Conservation (phyloP, 2,797 vertebrate species). For the Iguana delicatissima region DNA sequence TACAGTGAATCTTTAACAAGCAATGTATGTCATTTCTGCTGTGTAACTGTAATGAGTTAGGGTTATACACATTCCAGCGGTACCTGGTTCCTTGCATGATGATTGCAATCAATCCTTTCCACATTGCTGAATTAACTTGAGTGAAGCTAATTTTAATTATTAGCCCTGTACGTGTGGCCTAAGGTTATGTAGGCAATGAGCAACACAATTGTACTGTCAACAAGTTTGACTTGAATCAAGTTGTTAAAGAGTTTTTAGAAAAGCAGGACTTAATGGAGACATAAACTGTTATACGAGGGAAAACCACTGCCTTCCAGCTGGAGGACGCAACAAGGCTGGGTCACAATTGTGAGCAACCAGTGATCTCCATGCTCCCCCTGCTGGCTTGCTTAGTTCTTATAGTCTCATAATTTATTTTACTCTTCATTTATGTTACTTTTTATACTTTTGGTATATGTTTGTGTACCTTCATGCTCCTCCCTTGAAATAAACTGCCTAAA, state of each 20-base stretch:
- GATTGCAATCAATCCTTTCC: neutral
- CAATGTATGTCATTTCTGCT: neutral
- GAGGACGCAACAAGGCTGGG: neutral
- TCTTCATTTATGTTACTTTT: neutral
- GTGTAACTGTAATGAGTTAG: neutral
- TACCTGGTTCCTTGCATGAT: neutral
- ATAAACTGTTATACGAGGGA: neutral
- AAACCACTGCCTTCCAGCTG: neutral
- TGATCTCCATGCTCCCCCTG: slow-evolving; percentile 43
- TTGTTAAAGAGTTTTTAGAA: neutral
- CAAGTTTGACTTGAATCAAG: neutral
- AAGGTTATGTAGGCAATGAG: neutral
- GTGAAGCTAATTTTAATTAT: neutral
- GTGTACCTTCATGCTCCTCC: neutral
- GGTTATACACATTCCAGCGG: neutral
- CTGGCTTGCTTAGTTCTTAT: slow-evolving; percentile 23
- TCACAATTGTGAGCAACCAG: neutral
- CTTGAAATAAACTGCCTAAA: neutral
- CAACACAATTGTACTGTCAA: neutral
- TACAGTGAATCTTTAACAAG: neutral
- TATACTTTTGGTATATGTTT: neutral
- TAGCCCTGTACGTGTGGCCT: neutral
- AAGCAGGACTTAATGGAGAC: neutral
- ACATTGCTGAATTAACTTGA: neutral
- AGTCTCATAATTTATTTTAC: neutral